Evolutionary conservation across 2,888 invertebrate species (phyloP).

Genomic region (Gortyna flavago): DNA sequence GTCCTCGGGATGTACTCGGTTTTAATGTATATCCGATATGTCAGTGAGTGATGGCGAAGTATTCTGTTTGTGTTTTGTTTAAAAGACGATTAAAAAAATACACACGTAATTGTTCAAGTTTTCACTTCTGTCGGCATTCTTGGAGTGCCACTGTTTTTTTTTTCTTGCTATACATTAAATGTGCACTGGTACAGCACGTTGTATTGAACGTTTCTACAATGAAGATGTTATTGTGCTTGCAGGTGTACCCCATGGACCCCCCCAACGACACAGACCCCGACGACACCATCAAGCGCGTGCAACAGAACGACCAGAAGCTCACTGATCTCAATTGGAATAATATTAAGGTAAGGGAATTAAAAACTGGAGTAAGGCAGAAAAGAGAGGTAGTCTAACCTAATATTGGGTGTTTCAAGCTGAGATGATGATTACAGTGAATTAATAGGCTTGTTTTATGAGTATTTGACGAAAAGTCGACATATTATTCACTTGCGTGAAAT

Average conservation of each 20-base stretch:
- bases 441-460: background rate
- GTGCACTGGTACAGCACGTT: background rate
- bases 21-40: too few relatives aligned
- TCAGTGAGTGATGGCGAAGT: too few relatives aligned
- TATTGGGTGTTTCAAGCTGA: background rate
- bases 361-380: background rate
- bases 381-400: background rate
- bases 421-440: background rate
- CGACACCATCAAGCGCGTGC: constrained; percentile 96
- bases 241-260: constrained; percentile 97
- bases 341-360: constrained; percentile 93
- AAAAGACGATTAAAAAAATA: too few relatives aligned
- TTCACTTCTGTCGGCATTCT: too few relatives aligned
- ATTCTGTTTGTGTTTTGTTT: too few relatives aligned
- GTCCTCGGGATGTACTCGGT: too few relatives aligned
- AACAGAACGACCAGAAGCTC: constrained; percentile 96
- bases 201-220: background rate
- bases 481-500: background rate
- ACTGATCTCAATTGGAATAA: constrained; percentile 99
- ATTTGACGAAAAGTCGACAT: background rate
- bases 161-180: background rate
- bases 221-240: constrained; percentile 40
- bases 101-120: too few relatives aligned
- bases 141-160: too few relatives aligned
- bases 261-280: constrained; percentile 99